Evolutionary conservation across 2,113 vertebrate genomes (phyloP).

Genomic region (Pseudopodoces humilis): DNA sequence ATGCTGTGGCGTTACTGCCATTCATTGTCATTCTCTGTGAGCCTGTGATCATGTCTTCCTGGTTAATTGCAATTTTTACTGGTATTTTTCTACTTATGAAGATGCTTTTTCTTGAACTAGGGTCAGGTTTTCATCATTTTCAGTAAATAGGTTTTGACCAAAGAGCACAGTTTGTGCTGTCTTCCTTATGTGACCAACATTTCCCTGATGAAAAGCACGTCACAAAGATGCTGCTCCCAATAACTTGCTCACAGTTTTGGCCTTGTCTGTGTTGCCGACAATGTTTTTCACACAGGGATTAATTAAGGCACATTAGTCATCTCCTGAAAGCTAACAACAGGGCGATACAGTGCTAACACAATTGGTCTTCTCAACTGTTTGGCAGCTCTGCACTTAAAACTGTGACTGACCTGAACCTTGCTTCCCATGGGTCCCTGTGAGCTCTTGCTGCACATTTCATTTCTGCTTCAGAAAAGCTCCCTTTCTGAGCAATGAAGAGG

Average conservation of each 20-base stretch:
- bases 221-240: not conserved
- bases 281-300: conserved; percentile 23
- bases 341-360: not conserved
- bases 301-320: conserved; percentile 42
- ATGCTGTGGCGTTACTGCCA: not conserved
- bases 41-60: not conserved
- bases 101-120: not conserved
- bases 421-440: not conserved
- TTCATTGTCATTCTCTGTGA: not conserved
- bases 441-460: not conserved
- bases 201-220: not conserved
- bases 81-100: not conserved
- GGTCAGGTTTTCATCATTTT: not conserved
- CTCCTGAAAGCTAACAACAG: conserved; percentile 12
- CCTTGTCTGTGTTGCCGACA: not conserved
- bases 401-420: not conserved
- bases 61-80: not conserved
- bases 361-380: not conserved
- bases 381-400: not conserved
- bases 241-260: not conserved
- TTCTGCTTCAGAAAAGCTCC: not conserved
- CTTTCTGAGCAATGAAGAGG: not conserved
- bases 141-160: not conserved
- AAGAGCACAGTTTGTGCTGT: not conserved
- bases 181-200: not conserved